A percentile compares a stretch with the other conserved stretches of the same genome.
These are phyloP conservation scores for Sinhomidia bicolor DNA, from an alignment of 2,888 invertebrate species.

Conservation along the genomic window DNA sequence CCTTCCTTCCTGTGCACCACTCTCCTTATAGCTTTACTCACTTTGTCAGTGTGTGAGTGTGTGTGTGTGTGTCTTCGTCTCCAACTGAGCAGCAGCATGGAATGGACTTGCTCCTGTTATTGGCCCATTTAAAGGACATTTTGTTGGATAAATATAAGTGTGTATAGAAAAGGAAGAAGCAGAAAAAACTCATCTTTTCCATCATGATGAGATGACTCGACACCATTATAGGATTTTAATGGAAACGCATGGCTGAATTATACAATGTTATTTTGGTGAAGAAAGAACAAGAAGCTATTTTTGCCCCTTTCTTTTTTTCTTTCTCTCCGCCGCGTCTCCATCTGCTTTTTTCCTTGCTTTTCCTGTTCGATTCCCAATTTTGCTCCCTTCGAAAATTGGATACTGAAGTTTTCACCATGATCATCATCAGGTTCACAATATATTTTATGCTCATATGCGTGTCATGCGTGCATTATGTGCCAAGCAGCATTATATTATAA, in stretches of 20 bases:
- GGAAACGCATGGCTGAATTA: slow-evolving; percentile 58
- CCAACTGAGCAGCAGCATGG: neutral
- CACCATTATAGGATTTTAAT: slow-evolving; percentile 67
- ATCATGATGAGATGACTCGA: slow-evolving; percentile 50
- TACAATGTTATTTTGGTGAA: slow-evolving; percentile 42
- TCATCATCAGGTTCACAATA: slow-evolving; percentile 35
- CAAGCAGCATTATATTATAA: neutral
- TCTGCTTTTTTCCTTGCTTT: neutral
- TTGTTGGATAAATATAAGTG: slow-evolving; percentile 23
- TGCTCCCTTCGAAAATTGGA: slow-evolving; percentile 47
- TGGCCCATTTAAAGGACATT: slow-evolving; percentile 30
- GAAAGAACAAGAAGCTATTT: slow-evolving; percentile 13
- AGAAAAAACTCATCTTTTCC: slow-evolving; percentile 34
- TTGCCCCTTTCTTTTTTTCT: slow-evolving; percentile 1
- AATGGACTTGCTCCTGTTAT: neutral
- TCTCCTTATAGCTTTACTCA: neutral
- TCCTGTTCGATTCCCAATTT: slow-evolving; percentile 41
- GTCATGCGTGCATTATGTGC: slow-evolving; percentile 51
- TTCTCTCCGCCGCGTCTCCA: neutral
- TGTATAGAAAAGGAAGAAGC: no score
- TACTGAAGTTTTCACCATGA: slow-evolving; percentile 22
- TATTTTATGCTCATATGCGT: slow-evolving; percentile 52
- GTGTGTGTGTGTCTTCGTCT: neutral
- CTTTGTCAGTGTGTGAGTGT: neutral
- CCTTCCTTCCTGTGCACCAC: neutral